Conservation (phyloP, 2,797 vertebrate genomes). For the Chaunax sp. region DNA sequence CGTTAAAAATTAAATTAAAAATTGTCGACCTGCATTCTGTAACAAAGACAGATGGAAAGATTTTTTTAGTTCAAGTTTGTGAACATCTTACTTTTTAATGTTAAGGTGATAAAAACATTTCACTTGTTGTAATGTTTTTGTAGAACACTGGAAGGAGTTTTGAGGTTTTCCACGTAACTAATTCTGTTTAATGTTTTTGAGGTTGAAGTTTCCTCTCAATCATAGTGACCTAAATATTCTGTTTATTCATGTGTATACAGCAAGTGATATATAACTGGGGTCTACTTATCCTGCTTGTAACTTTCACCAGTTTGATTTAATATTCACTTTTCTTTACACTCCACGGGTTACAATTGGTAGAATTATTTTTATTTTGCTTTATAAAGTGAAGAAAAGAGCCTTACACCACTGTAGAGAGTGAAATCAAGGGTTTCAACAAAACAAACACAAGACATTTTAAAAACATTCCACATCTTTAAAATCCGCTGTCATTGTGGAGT, state of each 20-base stretch:
- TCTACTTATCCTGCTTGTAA: slow-evolving; percentile 6
- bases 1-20: slow-evolving; percentile 1
- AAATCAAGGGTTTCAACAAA: slow-evolving; percentile 9
- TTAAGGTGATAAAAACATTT: slow-evolving; percentile 14
- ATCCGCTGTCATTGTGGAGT: no score
- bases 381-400: neutral
- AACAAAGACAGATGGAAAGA: neutral
- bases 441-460: slow-evolving; percentile 13
- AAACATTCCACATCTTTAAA: no score
- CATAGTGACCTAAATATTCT: slow-evolving; percentile 65
- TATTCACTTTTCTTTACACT: no score
- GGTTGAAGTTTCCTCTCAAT: slow-evolving; percentile 40
- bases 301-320: slow-evolving; percentile 12
- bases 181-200: slow-evolving; percentile 62
- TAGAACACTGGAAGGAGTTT: slow-evolving; percentile 29
- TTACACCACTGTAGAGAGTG: neutral
- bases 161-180: slow-evolving; percentile 33
- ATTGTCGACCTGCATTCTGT: neutral
- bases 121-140: slow-evolving; percentile 31
- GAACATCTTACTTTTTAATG: slow-evolving; percentile 15
- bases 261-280: slow-evolving; percentile 11
- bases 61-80: neutral
- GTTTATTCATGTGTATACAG: slow-evolving; percentile 42
- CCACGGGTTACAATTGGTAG: no score
- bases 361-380: slow-evolving; percentile 15